phyloP scores from a whole-genome alignment of 2,797 vertebrate species.

The Arrhamphus sclerolepis region DNA sequence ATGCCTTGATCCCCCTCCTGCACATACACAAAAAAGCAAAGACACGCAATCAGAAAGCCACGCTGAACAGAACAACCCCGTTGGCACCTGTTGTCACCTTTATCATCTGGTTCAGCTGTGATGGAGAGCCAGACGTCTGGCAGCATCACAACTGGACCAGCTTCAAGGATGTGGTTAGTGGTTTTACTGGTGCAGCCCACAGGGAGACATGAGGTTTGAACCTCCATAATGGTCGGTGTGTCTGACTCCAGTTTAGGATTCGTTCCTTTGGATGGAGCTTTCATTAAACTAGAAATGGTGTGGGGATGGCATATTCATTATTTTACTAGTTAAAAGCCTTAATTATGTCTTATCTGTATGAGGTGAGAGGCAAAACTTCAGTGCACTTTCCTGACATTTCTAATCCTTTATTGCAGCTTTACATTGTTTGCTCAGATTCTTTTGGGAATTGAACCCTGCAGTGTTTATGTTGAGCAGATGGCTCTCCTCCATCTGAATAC shows the following conservation, averaged over 20 bases:
- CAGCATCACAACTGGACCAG: constrained; percentile 31
- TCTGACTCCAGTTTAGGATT: not conserved
- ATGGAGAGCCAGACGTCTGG: constrained; percentile 44
- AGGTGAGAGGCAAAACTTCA: not conserved
- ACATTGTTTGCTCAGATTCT: not conserved
- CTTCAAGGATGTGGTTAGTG: constrained; percentile 40
- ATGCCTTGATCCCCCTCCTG: constrained; percentile 4
- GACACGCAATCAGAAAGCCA: not conserved
- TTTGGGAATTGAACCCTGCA: not conserved
- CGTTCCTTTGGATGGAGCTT: not conserved
- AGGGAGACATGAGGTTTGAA: constrained; percentile 16
- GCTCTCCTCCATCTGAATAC: constrained; percentile 38
- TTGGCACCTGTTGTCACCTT: constrained; percentile 48
- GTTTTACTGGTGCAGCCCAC: constrained; percentile 26
- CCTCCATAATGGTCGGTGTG: not conserved
- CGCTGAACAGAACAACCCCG: constrained; percentile 37
- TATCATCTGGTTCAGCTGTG: constrained; percentile 57
- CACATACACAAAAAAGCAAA: constrained; percentile 4
- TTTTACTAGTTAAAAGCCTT: not conserved
- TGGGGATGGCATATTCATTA: too few species aligned
- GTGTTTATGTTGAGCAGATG: constrained; percentile 45
- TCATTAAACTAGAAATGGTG: not conserved
- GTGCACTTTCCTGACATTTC: constrained; percentile 4
- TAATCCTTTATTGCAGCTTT: not conserved
- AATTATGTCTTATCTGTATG: not conserved